Evolutionary conservation across 1,140 invertebrate genomes (phyloP).

Genomic region (Nasonia giraulti): DNA sequence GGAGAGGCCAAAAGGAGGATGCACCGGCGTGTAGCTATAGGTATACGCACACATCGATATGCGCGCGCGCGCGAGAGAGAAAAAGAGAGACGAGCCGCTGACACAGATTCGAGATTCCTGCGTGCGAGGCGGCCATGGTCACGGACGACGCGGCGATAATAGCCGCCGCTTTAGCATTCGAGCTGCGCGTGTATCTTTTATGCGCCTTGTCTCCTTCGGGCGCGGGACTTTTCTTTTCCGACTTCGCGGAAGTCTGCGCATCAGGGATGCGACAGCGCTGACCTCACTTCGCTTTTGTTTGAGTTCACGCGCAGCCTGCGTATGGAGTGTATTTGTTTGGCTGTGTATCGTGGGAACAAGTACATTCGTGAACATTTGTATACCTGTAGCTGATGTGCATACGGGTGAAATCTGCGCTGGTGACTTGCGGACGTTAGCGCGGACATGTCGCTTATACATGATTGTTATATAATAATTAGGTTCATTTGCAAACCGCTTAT

Average conservation of each 20-base stretch:
- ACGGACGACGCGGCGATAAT: constrained; percentile 12
- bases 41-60: background rate
- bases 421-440: too few species aligned
- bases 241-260: background rate
- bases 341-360: too few species aligned
- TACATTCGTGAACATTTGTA: too few species aligned
- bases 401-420: too few species aligned
- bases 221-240: background rate
- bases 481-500: background rate
- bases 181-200: too few species aligned
- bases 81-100: background rate
- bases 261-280: background rate
- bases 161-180: too few species aligned
- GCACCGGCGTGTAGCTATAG: background rate
- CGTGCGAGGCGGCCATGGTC: constrained; percentile 42
- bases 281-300: background rate
- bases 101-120: constrained; percentile 43
- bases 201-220: background rate
- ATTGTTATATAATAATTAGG: too few species aligned
- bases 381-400: too few species aligned
- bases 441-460: too few species aligned
- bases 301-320: background rate
- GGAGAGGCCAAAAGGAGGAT: constrained; percentile 18
- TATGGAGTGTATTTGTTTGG: background rate
- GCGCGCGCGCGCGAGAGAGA: background rate